These are phyloP conservation scores for Helostoma temminkii DNA, from an alignment of 2,797 vertebrate genomes.

Conservation along the genomic window DNA sequence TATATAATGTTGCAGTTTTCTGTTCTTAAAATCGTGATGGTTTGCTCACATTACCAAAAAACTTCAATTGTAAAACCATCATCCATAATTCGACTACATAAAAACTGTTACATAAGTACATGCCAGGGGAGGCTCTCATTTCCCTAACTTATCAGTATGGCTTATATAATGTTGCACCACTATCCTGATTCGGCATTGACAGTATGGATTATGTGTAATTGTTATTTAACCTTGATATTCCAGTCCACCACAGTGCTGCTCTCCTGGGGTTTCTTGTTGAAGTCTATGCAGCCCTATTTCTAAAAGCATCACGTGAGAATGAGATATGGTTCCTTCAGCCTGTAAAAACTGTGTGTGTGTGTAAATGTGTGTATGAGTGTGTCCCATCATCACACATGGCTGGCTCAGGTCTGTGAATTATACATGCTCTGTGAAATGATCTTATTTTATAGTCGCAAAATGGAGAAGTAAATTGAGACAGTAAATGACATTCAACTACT, in stretches of 20 bases:
- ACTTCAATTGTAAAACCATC: conserved; percentile 28
- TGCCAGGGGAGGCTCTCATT: conserved; percentile 47
- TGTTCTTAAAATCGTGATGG: background rate
- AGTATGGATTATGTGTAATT: conserved; percentile 61
- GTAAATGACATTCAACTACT: conserved; percentile 71
- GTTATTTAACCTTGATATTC: conserved; percentile 64
- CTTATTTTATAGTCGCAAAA: conserved; percentile 83
- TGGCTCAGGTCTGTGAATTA: conserved; percentile 83
- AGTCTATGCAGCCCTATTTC: conserved; percentile 52
- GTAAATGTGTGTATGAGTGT: conserved; percentile 52
- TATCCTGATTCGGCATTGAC: conserved; percentile 50
- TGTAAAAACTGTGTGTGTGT: conserved; percentile 63
- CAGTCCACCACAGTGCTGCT: conserved; percentile 24
- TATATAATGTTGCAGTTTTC: conserved; percentile 43
- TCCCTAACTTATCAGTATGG: conserved; percentile 59
- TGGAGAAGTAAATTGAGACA: conserved; percentile 76
- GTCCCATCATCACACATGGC: conserved; percentile 81
- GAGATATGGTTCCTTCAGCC: conserved; percentile 65
- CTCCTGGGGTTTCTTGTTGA: conserved; percentile 41
- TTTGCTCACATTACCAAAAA: conserved; percentile 18
- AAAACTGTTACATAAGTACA: conserved; percentile 65
- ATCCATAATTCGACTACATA: conserved; percentile 41
- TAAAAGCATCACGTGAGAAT: conserved; percentile 72
- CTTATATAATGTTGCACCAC: conserved; percentile 79
- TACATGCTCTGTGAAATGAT: conserved; percentile 86